phyloP scores from a whole-genome alignment of 2,888 invertebrate genomes.

The Carcina quercana region DNA sequence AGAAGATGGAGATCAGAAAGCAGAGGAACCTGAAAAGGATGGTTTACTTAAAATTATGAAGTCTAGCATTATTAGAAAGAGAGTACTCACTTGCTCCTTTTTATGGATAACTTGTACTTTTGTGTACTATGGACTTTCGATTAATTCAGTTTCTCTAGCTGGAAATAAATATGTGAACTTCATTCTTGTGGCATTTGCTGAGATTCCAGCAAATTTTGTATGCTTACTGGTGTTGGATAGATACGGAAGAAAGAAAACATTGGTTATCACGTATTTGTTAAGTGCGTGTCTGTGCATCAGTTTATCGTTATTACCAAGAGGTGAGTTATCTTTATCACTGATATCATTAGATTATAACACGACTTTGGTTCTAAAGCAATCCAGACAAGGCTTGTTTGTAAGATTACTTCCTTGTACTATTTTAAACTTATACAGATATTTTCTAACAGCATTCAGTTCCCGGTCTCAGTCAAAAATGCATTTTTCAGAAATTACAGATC shows the following conservation, averaged over 20 bases:
- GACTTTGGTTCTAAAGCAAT: too few relatives aligned
- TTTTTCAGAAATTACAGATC: too few relatives aligned
- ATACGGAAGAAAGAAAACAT: slow-evolving; percentile 77
- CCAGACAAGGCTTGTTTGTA: too few relatives aligned
- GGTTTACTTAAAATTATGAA: slow-evolving; percentile 18
- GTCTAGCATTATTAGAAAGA: slow-evolving; percentile 69
- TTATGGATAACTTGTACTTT: slow-evolving; percentile 88
- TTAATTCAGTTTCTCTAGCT: slow-evolving; percentile 83
- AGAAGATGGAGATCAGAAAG: slow-evolving; percentile 19
- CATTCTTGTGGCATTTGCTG: slow-evolving; percentile 77
- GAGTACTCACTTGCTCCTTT: slow-evolving; percentile 79
- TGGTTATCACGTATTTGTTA: slow-evolving; percentile 76
- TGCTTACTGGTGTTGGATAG: slow-evolving; percentile 77
- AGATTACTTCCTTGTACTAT: too few relatives aligned
- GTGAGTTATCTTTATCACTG: too few relatives aligned
- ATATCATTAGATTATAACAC: too few relatives aligned
- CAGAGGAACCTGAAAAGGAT: slow-evolving; percentile 16
- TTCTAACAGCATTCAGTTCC: too few relatives aligned
- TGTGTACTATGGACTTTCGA: slow-evolving; percentile 86
- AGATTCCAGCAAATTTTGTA: slow-evolving; percentile 82
- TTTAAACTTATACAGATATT: too few relatives aligned
- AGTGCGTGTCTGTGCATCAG: slow-evolving; percentile 77
- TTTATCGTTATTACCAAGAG: slow-evolving; percentile 74
- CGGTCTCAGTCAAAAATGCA: too few relatives aligned
- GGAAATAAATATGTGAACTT: slow-evolving; percentile 87